phyloP scores from a whole-genome alignment of 2,888 invertebrate genomes.

The Penaeus monodon region DNA sequence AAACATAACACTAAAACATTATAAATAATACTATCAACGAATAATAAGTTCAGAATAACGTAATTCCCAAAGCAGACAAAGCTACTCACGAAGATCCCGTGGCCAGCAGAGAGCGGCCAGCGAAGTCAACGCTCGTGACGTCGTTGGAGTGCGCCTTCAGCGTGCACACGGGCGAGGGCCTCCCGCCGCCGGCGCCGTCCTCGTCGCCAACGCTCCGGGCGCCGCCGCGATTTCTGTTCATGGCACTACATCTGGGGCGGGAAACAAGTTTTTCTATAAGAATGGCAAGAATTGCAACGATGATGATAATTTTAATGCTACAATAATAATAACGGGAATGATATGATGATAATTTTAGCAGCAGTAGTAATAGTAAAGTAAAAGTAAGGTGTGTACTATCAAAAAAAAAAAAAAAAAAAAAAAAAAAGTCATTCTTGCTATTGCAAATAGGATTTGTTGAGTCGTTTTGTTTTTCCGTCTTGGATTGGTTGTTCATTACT shows the following conservation, averaged over 20 bases:
- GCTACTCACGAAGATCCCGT: slow-evolving; percentile 73
- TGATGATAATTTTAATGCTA: no score
- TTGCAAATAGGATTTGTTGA: no score
- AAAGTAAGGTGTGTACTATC: no score
- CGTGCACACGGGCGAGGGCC: slow-evolving; percentile 66
- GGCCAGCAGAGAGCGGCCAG: slow-evolving; percentile 74
- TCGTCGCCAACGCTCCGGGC: slow-evolving; percentile 17
- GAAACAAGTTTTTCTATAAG: not conserved
- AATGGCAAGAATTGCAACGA: not conserved
- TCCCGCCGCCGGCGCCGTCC: not conserved
- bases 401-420: no score
- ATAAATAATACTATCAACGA: no score
- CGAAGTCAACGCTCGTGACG: slow-evolving; percentile 78
- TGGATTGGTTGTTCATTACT: no score
- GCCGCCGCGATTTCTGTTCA: slow-evolving; percentile 21
- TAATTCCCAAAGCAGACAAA: not conserved
- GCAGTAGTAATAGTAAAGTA: no score
- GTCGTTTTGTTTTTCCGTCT: no score
- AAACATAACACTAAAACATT: no score
- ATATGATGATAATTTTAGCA: no score
- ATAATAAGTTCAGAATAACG: not conserved
- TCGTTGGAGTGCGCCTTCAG: slow-evolving; percentile 75
- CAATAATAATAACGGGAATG: no score
- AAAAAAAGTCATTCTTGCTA: no score
- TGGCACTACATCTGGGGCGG: slow-evolving; percentile 31